Conservation (phyloP, 2,888 invertebrate genomes). For the Caenorhabditis sp. region DNA sequence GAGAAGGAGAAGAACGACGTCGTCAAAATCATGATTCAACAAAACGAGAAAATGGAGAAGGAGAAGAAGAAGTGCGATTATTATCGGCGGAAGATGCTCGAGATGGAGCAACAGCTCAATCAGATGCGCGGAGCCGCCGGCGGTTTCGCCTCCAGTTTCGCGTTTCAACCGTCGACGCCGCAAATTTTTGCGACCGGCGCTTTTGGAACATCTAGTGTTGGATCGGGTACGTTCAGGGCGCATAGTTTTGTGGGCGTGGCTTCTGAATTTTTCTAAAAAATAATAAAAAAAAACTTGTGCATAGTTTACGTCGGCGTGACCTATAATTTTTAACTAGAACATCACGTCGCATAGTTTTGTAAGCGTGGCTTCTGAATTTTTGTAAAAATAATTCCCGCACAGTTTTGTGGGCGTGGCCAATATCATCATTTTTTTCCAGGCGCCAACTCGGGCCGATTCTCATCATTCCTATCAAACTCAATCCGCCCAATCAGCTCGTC, state of each 20-base stretch:
- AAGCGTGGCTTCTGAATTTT: background rate
- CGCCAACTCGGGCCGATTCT: background rate
- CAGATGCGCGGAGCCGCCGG: constrained; percentile 3
- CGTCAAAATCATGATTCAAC: constrained; percentile 27
- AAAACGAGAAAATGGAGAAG: constrained; percentile 29
- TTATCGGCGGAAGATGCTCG: constrained; percentile 27
- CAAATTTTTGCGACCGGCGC: constrained; percentile 2
- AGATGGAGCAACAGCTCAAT: constrained; percentile 32
- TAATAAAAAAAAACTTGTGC: no score
- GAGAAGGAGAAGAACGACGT: constrained; percentile 37
- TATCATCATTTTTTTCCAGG: background rate
- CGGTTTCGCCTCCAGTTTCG: no score
- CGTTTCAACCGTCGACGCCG: constrained; percentile 21
- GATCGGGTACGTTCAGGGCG: background rate
- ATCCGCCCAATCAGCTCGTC: constrained; percentile 36
- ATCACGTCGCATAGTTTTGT: no score
- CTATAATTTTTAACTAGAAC: no score
- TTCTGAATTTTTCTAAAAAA: no score
- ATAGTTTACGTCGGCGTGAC: background rate
- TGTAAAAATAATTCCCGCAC: background rate
- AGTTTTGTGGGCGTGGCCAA: background rate
- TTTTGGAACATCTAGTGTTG: background rate
- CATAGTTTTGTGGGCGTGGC: background rate
- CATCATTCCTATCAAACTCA: constrained; percentile 25
- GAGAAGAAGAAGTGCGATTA: constrained; percentile 26